These are phyloP conservation scores for Psilopsiagon aymara DNA, from an alignment of 2,113 vertebrate species.

Conservation along the genomic window DNA sequence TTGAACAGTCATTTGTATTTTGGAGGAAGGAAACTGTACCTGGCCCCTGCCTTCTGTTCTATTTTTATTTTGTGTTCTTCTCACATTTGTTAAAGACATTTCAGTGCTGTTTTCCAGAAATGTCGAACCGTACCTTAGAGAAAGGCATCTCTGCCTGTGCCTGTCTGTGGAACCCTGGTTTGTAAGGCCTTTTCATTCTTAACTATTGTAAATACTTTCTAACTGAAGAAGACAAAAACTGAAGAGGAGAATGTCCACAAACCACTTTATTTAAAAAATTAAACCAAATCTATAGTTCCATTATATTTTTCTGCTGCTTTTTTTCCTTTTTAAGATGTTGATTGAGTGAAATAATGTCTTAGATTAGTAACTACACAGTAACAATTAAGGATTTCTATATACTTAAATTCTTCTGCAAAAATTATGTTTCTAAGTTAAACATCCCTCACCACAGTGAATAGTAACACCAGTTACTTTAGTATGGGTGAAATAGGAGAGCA, in stretches of 20 bases:
- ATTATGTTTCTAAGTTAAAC: background rate
- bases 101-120: background rate
- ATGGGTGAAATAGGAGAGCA: background rate
- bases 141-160: background rate
- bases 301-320: background rate
- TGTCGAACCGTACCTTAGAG: background rate
- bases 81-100: background rate
- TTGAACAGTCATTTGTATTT: background rate
- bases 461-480: background rate
- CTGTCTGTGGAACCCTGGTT: background rate
- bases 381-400: background rate
- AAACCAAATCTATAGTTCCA: background rate
- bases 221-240: background rate
- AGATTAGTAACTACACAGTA: background rate
- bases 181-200: background rate
- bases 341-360: background rate
- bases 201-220: background rate
- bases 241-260: background rate
- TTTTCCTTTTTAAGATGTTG: background rate
- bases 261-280: background rate
- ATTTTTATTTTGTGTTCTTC: conserved; percentile 11
- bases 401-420: background rate
- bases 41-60: background rate
- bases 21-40: background rate
- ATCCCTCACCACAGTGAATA: background rate